Evolutionary conservation across 2,797 vertebrate genomes (phyloP), one percentile per base, ranked within the genome.

Genomic region (Neomorphus geoffroyi): DNA sequence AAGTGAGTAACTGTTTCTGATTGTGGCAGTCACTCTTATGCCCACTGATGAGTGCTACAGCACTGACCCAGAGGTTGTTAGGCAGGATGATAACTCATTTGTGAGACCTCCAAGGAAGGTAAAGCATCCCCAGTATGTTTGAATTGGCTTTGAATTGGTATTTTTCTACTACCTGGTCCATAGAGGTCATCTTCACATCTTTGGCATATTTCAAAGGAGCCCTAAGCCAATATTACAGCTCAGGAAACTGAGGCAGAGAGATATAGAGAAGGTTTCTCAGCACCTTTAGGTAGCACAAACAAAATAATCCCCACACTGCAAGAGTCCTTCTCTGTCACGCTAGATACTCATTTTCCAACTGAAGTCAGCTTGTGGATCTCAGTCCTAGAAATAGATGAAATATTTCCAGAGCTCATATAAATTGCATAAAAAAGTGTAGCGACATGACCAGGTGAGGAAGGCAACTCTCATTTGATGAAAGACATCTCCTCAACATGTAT

Each of bases 1-100:
- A 93, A 53, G 70, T 89, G 91, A 95, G 46, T 75, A 91, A 93
- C 90, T 93, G 69, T 87, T 94, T 93, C 92, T 92, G 92, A 96
- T 88, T 81, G 86, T 72, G 73, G 69, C 82, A 96, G 85, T 65
- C 73, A 26, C 48, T 73, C 69, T 64, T 7, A 3, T 66, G 77
- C 70, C 93, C 73, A 72, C 58, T 88, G 87, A 80, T 80, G 62
- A 84, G 54, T 1, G 8, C 46, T 67, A 62, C 33, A 73, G 67
- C 37, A 46, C 48, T 46, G 64, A 67, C 53, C 78, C 28, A 62
- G 54, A 80, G 53, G 21, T 62, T 72, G 43, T 57, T 66, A 83
- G 64, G 33, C 41, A 70, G 23, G 27, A 81, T 6, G 8, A 64
- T 45, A 94, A 66, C 60, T 78, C 37, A n/a, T 64, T 35, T 3